Base-by-base conservation (phyloP, 1,140 invertebrate genomes). In the Mercenaria mercenaria region DNA sequence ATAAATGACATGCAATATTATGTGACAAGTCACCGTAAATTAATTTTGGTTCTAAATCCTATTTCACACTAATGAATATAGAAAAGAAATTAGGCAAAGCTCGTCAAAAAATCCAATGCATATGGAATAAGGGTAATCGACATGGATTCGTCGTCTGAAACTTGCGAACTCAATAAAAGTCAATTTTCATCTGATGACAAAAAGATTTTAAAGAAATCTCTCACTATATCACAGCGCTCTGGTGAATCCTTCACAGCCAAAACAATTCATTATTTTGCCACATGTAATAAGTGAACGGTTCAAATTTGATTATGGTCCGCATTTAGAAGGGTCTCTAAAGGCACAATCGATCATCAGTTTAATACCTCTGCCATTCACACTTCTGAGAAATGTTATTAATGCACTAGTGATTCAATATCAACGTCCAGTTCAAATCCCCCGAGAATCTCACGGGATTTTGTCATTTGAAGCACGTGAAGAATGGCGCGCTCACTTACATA, bases 271-370 rank as follows among this genome's bases (percentile, higher is more conserved):
- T 87, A 89, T 88, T 56, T 88, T 87, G 90, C 90, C 80, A 88
- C 88, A 83, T 86, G 84, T 91, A 90, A 90, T 92, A 91, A 89
- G 90, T 85, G 89, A 85, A 52, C 72, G 79, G 86, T 86, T 90
- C 90, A 90, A 92, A 92, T 92, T 92, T 92, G 92, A 92, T 92
- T 92, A 92, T 90, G 81, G 86, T 64, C 72, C 69, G 91, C 88
- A 92, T 92, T 92, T 91, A 87, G 91, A 59, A 56, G 79, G 91
- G 91, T 92, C 92, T 91, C 92, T 84, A 56, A 82, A 61, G 91
- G 89, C 91, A 67, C 91, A 89, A 92, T 92, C 86, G 82, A 92
- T 92, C 92, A 92, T 86, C 89, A 89, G 86, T 90, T 89, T 91
- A 90, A 92, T 91, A 91, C 92, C 81, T 88, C 84, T 89, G 92